Conservation (phyloP, 2,888 invertebrate species). For the Phasia obesa region DNA sequence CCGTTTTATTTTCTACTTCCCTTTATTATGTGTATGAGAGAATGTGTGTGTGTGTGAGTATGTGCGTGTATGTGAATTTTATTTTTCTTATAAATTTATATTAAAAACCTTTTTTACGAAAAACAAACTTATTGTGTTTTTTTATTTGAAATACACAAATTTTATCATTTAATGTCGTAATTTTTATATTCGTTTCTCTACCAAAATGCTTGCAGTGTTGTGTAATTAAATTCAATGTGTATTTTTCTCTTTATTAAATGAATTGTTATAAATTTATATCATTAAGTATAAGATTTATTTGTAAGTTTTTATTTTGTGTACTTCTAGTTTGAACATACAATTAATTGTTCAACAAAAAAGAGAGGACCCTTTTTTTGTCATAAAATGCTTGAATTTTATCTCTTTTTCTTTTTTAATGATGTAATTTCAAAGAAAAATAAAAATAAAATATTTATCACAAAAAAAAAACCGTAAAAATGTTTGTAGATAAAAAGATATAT, state of each 20-base stretch:
- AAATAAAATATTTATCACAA: not conserved
- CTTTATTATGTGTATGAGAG: conserved; percentile 2
- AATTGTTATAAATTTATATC: conserved; percentile 56
- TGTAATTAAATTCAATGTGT: conserved; percentile 64
- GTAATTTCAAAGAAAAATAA: not conserved
- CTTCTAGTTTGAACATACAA: not conserved
- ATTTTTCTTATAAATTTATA: conserved; percentile 32
- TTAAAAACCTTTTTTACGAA: conserved; percentile 16
- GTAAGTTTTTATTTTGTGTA: conserved; percentile 37
- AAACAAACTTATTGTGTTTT: conserved; percentile 30
- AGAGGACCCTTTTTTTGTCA: conserved; percentile 39
- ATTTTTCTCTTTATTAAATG: conserved; percentile 35
- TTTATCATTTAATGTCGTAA: conserved; percentile 52
- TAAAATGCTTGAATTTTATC: conserved; percentile 47
- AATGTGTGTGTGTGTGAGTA: conserved; percentile 9
- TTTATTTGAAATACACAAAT: conserved; percentile 54
- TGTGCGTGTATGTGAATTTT: conserved; percentile 18
- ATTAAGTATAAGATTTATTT: conserved; percentile 46
- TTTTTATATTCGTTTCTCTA: conserved; percentile 21
- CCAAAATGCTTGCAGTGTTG: conserved; percentile 47
- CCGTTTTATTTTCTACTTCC: conserved; percentile 37
- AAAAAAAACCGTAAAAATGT: conserved; percentile 55
- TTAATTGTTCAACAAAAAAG: conserved; percentile 12
- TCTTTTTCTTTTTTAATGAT: conserved; percentile 63
- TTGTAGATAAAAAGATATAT: conserved; percentile 32